Base-by-base conservation (phyloP, 2,888 invertebrate species). In the Bellardia bayeri region DNA sequence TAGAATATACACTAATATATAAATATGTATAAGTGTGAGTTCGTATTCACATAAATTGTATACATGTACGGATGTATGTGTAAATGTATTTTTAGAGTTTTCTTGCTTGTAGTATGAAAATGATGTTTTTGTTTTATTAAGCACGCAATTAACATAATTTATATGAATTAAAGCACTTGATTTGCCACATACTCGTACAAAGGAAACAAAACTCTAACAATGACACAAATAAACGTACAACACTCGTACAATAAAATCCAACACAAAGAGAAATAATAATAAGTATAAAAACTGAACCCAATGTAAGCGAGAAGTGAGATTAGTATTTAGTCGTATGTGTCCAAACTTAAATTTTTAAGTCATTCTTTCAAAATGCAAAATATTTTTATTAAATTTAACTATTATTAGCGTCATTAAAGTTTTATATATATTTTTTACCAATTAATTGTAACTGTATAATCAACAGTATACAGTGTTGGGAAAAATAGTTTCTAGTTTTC, bases 71-170 rank as follows among this genome's bases (percentile, higher is more conserved):
- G 33, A 5, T 45, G 5, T 42, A 4, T 54, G 13, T 56, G 4
- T 30, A 4, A 63, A 66, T 40, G n/a, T 81, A 81, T 64, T 82
- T 85, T 85, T 72, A 66, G 49, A 66, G 51, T 30, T 75, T 56
- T 71, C 49, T 37, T 64, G 40, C 49, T 61, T 33, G 11, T 45
- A 14, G 16, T 76, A 71, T 54, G 16, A 14, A 9, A 68, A 56
- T 69, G 33, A 13, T 81, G 69, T 71, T 72, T 80, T 64, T 81
- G 56, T 64, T 81, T 51, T 74, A 42, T 69, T 82, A 82, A 75
- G 69, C 74, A 86, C 74, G 82, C 86, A 79, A 82, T 86, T 86
- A 82, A 86, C 75, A 82, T 86, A 82, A 82, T 86, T 86, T 82
- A 69, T 79, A 75, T 75, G 82, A 82, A 69, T 66, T 79, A 79